Percentiles rank a stretch among this genome's conserved stretches.
Conservation (phyloP, 2,797 vertebrate species). For the Podarcis lilfordi region DNA sequence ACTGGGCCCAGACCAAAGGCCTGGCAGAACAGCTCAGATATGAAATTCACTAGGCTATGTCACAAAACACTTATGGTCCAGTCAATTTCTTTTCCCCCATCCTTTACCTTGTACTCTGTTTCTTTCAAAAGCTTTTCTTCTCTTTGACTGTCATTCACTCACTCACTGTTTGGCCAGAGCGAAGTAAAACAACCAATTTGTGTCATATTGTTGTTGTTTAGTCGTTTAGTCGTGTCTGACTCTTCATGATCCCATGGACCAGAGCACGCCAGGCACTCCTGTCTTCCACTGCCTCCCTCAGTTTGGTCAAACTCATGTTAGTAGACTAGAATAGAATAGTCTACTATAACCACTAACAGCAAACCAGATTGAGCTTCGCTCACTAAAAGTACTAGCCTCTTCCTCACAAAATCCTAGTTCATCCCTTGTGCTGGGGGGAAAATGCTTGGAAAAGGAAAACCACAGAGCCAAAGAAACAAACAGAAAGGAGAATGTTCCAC, state of each 20-base stretch:
- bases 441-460: slow-evolving; percentile 54
- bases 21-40: background rate
- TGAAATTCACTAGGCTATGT: background rate
- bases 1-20: no score
- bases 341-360: background rate
- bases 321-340: background rate
- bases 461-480: slow-evolving; percentile 46
- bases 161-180: slow-evolving; percentile 9
- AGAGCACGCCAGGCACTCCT: no score
- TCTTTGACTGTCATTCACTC: slow-evolving; percentile 26
- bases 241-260: no score
- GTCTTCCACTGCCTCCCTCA: no score
- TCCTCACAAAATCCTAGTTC: rapidly evolving
- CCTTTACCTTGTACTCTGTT: background rate
- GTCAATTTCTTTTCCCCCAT: background rate
- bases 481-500: slow-evolving; percentile 35
- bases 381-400: slow-evolving; percentile 7
- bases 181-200: background rate
- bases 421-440: background rate
- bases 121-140: background rate
- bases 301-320: no score
- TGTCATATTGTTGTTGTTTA: background rate
- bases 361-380: background rate
- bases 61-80: background rate
- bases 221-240: no score